These are phyloP conservation scores for Strigamia transsilvanica DNA, from an alignment of 2,888 invertebrate genomes.

Conservation along the genomic window DNA sequence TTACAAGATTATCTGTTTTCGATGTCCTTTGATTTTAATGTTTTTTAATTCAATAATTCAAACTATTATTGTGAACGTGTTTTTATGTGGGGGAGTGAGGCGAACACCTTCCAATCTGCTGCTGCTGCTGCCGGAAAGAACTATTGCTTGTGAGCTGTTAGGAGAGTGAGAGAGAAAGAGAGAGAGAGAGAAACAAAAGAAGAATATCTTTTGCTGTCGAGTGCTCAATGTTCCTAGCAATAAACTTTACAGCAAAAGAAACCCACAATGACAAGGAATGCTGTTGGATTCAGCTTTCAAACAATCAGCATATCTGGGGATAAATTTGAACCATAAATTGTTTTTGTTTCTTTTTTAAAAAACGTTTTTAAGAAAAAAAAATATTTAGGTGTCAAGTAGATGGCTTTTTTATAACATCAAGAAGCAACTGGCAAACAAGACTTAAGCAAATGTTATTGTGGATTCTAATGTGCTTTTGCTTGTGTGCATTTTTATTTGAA, in stretches of 20 bases:
- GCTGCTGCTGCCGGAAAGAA: constrained; percentile 46
- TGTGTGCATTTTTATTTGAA: constrained; percentile 39
- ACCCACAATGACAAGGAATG: constrained; percentile 39
- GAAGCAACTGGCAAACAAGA: constrained; percentile 33
- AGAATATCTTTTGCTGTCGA: constrained; percentile 44
- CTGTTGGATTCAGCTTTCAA: constrained; percentile 49
- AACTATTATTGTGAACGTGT: constrained; percentile 29
- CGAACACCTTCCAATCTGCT: constrained; percentile 49
- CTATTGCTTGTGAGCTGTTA: constrained; percentile 39
- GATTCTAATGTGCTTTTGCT: constrained; percentile 47
- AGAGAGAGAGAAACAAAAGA: not conserved
- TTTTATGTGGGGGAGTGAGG: constrained; percentile 43
- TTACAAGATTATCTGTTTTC: constrained; percentile 37
- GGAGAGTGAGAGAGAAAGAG: not conserved
- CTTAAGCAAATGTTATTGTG: constrained; percentile 43
- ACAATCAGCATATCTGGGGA: constrained; percentile 46
- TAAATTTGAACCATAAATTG: constrained; percentile 6
- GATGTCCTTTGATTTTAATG: constrained; percentile 17
- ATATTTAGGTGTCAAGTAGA: constrained; percentile 41
- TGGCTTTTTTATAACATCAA: constrained; percentile 43
- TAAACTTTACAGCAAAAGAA: constrained; percentile 49
- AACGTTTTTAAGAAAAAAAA: not conserved
- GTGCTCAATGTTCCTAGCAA: constrained; percentile 49
- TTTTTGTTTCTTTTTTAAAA: not conserved
- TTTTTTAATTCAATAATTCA: constrained; percentile 27